Conservation (phyloP, 2,888 invertebrate genomes). For the Acrobasis consociella region DNA sequence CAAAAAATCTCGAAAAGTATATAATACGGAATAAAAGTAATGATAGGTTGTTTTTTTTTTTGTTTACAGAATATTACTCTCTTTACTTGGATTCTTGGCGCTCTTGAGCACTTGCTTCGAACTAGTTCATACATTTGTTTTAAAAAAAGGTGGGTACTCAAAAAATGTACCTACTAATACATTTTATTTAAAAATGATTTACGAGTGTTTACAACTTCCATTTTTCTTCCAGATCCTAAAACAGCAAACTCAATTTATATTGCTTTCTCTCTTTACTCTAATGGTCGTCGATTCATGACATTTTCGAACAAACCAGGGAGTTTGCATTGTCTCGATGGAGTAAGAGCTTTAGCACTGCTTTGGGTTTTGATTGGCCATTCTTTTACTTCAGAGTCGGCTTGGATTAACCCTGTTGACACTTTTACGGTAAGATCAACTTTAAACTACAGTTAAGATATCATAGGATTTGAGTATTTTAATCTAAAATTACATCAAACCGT, state of each 20-base stretch:
- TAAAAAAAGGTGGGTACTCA: neutral
- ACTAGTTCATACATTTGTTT: neutral
- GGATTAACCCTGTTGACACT: neutral
- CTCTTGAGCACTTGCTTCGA: neutral
- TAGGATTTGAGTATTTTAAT: no score
- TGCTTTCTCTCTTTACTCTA: conserved; percentile 57
- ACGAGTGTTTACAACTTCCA: no score
- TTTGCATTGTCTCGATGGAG: conserved; percentile 25
- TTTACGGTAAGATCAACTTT: neutral
- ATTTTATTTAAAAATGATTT: no score
- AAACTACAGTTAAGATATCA: no score
- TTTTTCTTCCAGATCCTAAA: conserved; percentile 42
- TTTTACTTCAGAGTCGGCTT: conserved; percentile 23
- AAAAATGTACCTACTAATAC: no score
- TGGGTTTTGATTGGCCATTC: conserved; percentile 38
- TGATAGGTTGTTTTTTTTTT: no score
- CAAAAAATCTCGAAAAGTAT: no score
- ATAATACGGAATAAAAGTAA: no score
- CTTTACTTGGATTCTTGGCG: neutral
- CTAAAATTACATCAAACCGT: no score
- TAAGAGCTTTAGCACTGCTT: conserved; percentile 44
- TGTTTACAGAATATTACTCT: neutral
- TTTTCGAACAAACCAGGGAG: conserved; percentile 21
- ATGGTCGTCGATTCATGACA: conserved; percentile 41
- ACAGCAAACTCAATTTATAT: conserved; percentile 56